Evolutionary conservation across 1,140 invertebrate genomes (phyloP), one percentile per base, ranked within the genome.

Genomic region (Vanessa tameamea): DNA sequence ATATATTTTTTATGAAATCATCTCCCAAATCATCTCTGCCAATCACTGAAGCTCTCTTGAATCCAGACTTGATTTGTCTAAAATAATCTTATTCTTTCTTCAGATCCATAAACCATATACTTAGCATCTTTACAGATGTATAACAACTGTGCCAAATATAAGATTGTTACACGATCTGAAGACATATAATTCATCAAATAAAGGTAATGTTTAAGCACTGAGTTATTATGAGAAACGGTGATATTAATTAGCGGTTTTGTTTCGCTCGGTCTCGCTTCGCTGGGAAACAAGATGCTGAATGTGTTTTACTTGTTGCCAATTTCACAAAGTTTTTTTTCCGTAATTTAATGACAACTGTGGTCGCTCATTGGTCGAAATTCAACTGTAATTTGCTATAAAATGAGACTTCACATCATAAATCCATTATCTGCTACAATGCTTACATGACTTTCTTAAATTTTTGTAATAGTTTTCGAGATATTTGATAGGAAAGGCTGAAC

Each of bases 231-330:
- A 61, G 68, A 69, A 69, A 63, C 68, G 48, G 57, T 70, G 57
- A 70, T 70, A 53, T 73, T 72, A 73, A 73, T 73, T 48, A 73
- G 66, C 65, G 72, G 72, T 67, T 63, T 26, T 73, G 65, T 68
- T 73, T 73, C 72, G 55, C 65, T 73, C 57, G 63, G 72, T 73
- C 57, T 63, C 65, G 72, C 68, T 31, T 50, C 57, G 68, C 53
- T 73, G 72, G 57, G 64, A 59, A 61, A 61, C 12, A 15, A 61
- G 53, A 61, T 31, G 57, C 16, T 37, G 55, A 8, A 57, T 31
- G 26, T 61, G 12, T 37, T 37, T 61, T 31, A 61, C 9, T 26
- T 14, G 8, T 37, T 37, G 57, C 57, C 26, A 37, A 23, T 57
- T 57, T 57, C 53, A 57, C 53, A 23, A 57, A 26, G 4, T 31